Conservation (phyloP, 2,797 vertebrate species). For the Spea hammondii region DNA sequence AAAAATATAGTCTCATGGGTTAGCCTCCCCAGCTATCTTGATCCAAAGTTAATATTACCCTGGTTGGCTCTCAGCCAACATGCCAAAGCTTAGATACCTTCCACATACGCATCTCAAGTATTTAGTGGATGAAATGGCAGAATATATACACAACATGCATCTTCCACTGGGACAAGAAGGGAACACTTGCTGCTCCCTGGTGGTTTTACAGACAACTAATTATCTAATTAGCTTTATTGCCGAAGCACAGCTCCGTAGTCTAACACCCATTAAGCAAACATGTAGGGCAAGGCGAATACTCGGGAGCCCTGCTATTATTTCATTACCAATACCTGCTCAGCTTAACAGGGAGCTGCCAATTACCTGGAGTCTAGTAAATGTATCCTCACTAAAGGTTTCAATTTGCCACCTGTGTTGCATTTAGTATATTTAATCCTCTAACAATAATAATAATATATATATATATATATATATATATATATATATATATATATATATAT, state of each 20-base stretch:
- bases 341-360: background rate
- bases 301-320: constrained; percentile 10
- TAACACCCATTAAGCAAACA: constrained; percentile 31
- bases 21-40: too few relatives aligned
- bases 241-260: constrained; percentile 19
- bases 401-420: constrained; percentile 1
- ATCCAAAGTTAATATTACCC: too few relatives aligned
- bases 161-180: background rate
- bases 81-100: too few relatives aligned
- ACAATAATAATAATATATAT: too few relatives aligned
- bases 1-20: too few relatives aligned
- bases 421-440: constrained; percentile 41
- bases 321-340: background rate
- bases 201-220: constrained; percentile 31
- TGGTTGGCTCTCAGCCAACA: too few relatives aligned
- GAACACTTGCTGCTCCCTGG: constrained; percentile 1
- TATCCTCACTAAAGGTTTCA: background rate
- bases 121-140: too few relatives aligned
- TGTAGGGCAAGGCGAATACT: constrained; percentile 15
- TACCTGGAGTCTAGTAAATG: background rate
- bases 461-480: too few relatives aligned
- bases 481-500: too few relatives aligned
- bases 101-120: too few relatives aligned
- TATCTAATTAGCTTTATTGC: constrained; percentile 33
- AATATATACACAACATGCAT: too few relatives aligned